Evolutionary conservation across 2,113 vertebrate genomes (phyloP).

Genomic region (Hippocampus guttulatus): DNA sequence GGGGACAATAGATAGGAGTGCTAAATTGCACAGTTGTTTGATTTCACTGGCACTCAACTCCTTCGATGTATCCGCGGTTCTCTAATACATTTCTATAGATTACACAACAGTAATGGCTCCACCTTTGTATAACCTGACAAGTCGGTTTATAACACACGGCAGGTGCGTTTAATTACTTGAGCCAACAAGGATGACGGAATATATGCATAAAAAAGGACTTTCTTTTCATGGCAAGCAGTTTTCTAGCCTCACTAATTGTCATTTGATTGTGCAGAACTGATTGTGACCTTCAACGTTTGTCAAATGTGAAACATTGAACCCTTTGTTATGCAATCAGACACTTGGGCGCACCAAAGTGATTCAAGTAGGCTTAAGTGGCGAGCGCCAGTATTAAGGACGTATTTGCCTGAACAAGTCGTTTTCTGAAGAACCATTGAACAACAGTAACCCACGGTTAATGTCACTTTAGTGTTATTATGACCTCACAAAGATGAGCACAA

Average conservation of each 20-base stretch:
- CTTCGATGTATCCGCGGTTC: neutral
- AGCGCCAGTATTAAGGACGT: neutral
- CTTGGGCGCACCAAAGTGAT: neutral
- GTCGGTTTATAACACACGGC: neutral
- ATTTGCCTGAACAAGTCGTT: neutral
- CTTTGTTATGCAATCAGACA: neutral
- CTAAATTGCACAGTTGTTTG: neutral
- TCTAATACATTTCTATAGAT: neutral
- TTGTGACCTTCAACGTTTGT: neutral
- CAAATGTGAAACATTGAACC: neutral
- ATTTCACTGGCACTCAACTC: neutral
- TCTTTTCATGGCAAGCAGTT: neutral
- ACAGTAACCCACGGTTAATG: constrained; percentile 34
- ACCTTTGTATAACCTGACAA: neutral
- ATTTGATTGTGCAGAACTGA: neutral
- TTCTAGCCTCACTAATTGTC: neutral
- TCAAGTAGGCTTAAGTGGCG: neutral
- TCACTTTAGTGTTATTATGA: constrained; percentile 29
- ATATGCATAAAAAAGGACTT: neutral
- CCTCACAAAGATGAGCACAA: constrained; percentile 33
- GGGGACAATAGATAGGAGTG: neutral
- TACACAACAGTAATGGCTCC: neutral
- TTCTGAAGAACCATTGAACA: constrained; percentile 5
- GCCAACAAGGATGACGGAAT: neutral
- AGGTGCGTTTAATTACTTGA: neutral